Conservation (phyloP, 1,140 invertebrate genomes). For the Matsumurasca onukii region DNA sequence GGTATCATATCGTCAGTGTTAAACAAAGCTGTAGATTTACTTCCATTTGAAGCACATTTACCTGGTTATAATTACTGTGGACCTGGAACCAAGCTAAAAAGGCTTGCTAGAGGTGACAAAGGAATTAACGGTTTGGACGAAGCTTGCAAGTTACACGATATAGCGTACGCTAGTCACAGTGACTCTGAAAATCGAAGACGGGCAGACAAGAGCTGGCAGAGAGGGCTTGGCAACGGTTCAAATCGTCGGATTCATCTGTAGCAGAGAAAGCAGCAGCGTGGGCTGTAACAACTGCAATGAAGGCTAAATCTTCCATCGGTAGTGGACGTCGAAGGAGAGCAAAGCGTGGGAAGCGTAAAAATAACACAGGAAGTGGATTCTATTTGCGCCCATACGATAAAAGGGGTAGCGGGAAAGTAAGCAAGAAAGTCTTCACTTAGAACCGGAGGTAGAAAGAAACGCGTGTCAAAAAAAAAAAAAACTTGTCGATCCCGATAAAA, state of each 20-base stretch:
- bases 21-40: conserved; percentile 37
- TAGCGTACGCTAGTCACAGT: conserved; percentile 29
- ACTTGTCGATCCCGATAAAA: neutral
- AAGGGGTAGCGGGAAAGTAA: conserved; percentile 21
- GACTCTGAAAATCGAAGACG: neutral
- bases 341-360: neutral
- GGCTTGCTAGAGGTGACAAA: conserved; percentile 41
- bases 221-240: too few species aligned
- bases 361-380: conserved; percentile 42
- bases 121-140: conserved; percentile 45
- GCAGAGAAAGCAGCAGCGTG: conserved; percentile 42
- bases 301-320: conserved; percentile 42
- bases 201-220: conserved; percentile 48
- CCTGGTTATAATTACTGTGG: conserved; percentile 48
- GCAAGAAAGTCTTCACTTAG: conserved; percentile 30
- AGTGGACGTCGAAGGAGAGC: conserved; percentile 31
- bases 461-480: conserved; percentile 19
- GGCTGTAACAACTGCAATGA: conserved; percentile 40
- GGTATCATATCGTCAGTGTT: conserved; percentile 31
- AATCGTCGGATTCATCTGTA: conserved; percentile 44
- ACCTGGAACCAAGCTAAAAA: conserved; percentile 45
- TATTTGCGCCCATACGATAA: conserved; percentile 39
- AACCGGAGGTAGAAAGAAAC: too few species aligned
- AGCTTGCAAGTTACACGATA: conserved; percentile 41
- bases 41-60: conserved; percentile 43